Evolutionary conservation across 2,888 invertebrate species (phyloP), one percentile per base, ranked within the genome.

Genomic region (Vesta saturnalis): DNA sequence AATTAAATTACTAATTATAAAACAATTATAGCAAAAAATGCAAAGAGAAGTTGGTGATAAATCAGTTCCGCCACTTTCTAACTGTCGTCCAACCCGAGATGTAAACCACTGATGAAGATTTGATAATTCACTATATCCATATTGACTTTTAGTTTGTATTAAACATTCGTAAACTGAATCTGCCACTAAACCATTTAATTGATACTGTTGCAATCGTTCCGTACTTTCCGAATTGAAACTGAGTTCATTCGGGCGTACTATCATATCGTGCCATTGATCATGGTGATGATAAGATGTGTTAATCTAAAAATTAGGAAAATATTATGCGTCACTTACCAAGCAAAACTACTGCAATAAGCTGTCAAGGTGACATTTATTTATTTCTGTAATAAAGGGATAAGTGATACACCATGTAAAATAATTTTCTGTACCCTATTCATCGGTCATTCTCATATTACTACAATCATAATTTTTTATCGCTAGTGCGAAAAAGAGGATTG

Each of bases 91-190:
- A 58, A 78, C 81, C 22, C 80, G 79, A 2, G 83, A 83, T 0
- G 86, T 86, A 74, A 85, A 86, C 84, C 87, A 88, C 75, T 86
- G 86, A 76, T 87, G 87, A 16, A 86, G 76, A 64, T 87, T 86
- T n/a, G 86, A 86, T 3, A 86, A 81, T 76, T 87, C 87, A 66
- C 87, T 86, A 82, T 86, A 87, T 23, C 88, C 88, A 73, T 87
- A 87, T 72, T 86, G 85, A 77, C 88, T 89, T 78, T 86, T 87
- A 57, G 87, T 85, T 72, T 86, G 86, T n/a, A 88, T 84, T 66
- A 86, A 82, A 54, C 87, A 87, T 76, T 89, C 88, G 77, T 87
- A 89, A 23, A 86, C 84, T 1, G 87, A 85, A 49, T 86, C 87
- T 0, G 87, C 82, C 23, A 86, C 85, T 59, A 88, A 81, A 54